Evolutionary conservation across 2,888 invertebrate genomes (phyloP).

Genomic region (Tachina fera): DNA sequence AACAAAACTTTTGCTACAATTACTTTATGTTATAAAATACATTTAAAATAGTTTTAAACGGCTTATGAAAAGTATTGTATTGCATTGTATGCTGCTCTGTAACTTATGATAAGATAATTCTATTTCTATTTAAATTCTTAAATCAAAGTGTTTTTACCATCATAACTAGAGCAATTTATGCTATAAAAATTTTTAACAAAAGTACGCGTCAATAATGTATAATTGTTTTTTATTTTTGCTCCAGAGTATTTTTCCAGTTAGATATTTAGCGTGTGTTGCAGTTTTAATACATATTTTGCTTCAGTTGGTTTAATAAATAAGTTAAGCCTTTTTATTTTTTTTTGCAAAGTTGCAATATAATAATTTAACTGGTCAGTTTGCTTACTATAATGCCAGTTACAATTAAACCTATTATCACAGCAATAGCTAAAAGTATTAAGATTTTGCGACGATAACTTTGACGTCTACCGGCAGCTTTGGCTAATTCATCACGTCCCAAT

Average conservation of each 20-base stretch:
- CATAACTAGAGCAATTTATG: constrained; percentile 18
- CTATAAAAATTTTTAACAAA: constrained; percentile 37
- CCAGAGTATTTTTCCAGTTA: constrained; percentile 27
- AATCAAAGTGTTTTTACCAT: neutral
- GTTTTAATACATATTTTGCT: constrained; percentile 13
- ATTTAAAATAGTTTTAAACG: constrained; percentile 23
- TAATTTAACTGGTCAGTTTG: constrained; percentile 84
- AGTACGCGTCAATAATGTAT: constrained; percentile 19
- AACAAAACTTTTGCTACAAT: neutral
- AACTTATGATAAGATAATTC: constrained; percentile 3
- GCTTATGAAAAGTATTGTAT: constrained; percentile 3
- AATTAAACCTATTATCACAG: constrained; percentile 86
- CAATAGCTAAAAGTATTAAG: constrained; percentile 88
- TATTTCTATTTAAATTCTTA: constrained; percentile 32
- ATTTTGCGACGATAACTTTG: constrained; percentile 90
- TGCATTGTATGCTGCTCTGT: constrained; percentile 13
- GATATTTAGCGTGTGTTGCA: constrained; percentile 33
- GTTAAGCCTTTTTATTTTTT: constrained; percentile 26
- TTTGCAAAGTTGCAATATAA: constrained; percentile 34
- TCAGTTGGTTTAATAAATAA: constrained; percentile 30
- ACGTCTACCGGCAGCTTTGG: constrained; percentile 92
- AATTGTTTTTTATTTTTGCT: constrained; percentile 15
- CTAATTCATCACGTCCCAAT: constrained; percentile 89
- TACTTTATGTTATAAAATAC: constrained; percentile 1
- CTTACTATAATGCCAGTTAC: constrained; percentile 88